Conservation (phyloP, 2,113 vertebrate species). For the Sylvia atricapilla region DNA sequence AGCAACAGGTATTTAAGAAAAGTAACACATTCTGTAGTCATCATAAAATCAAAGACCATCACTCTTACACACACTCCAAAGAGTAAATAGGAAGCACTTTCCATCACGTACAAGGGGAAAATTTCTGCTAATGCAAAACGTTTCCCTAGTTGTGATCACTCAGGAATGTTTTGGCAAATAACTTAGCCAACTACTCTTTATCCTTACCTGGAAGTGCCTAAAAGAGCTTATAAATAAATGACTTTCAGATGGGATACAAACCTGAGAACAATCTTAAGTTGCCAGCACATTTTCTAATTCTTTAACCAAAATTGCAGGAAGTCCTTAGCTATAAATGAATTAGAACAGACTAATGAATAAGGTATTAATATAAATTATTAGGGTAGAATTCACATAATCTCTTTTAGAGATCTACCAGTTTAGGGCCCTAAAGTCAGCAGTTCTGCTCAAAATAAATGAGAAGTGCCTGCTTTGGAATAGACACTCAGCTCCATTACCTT, state of each 20-base stretch:
- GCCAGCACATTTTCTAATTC: background rate
- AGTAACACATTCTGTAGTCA: background rate
- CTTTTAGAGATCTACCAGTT: background rate
- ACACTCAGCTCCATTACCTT: background rate
- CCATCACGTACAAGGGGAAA: background rate
- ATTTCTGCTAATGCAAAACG: background rate
- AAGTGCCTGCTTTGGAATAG: background rate
- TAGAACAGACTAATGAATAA: background rate
- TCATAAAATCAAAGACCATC: background rate
- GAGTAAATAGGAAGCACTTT: background rate
- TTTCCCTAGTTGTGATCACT: constrained; percentile 10
- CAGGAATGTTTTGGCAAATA: constrained; percentile 33
- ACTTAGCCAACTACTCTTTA: background rate
- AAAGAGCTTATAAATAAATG: background rate
- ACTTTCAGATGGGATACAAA: background rate
- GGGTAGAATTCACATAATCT: background rate
- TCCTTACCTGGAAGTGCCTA: background rate
- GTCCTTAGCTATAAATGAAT: background rate
- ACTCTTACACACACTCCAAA: background rate
- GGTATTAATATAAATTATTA: background rate
- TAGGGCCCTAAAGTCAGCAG: background rate
- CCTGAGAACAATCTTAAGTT: background rate
- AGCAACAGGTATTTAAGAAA: background rate
- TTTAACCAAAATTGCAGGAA: background rate
- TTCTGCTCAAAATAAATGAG: background rate